These are phyloP conservation scores for Laodelphax striatellus DNA, from an alignment of 1,140 invertebrate species.

Conservation along the genomic window DNA sequence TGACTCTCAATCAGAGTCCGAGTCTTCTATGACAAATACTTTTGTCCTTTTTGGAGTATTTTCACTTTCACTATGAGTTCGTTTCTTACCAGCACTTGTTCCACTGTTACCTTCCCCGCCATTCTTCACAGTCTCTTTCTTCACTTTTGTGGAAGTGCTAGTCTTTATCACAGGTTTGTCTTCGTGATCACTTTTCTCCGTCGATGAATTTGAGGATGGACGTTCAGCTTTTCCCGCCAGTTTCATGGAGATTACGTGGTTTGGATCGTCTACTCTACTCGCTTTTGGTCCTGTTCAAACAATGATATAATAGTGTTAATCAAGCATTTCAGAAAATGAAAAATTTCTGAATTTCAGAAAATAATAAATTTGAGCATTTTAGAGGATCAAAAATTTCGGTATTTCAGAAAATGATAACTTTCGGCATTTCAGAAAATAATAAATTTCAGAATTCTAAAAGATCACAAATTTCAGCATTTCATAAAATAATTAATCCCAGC, in stretches of 20 bases:
- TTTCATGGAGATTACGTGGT: conserved; percentile 6
- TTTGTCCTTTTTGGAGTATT: background rate
- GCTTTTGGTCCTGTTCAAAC: conserved; percentile 3
- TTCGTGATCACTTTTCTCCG: background rate
- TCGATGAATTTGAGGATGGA: background rate
- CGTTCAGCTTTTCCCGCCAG: background rate
- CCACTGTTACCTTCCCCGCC: background rate
- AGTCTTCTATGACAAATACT: background rate
- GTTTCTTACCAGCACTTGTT: background rate
- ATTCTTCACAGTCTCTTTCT: background rate
- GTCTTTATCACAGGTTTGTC: too few relatives aligned
- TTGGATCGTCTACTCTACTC: background rate
- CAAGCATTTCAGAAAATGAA: background rate
- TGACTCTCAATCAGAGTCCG: background rate
- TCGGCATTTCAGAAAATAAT: too few relatives aligned
- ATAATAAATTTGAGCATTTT: too few relatives aligned
- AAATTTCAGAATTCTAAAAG: too few relatives aligned
- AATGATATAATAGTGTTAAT: background rate
- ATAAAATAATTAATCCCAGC: too few relatives aligned
- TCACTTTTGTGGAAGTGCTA: background rate
- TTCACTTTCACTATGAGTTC: background rate
- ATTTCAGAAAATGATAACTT: too few relatives aligned
- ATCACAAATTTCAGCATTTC: too few relatives aligned
- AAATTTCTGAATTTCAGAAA: too few relatives aligned
- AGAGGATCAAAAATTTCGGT: too few relatives aligned